Percentiles rank a stretch among this genome's conserved stretches.
Evolutionary conservation across 2,113 vertebrate species (phyloP).

Genomic region (Ceratotherium simum): DNA sequence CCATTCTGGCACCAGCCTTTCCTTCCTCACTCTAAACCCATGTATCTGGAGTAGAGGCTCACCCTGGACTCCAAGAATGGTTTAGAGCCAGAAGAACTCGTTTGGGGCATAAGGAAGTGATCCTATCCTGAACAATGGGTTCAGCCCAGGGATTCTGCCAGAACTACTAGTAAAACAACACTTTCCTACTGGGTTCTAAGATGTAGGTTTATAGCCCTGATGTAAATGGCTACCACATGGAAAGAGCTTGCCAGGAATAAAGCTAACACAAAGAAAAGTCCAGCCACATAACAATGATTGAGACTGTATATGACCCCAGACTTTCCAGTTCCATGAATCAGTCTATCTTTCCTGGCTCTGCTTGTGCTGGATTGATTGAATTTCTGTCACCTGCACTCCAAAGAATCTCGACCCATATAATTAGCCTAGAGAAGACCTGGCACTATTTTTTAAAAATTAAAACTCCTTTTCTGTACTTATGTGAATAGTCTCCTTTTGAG

Average conservation of each 20-base stretch:
- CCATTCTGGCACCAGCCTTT: background rate
- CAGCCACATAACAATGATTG: background rate
- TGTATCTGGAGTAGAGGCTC: background rate
- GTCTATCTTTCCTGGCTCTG: background rate
- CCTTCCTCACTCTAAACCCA: background rate
- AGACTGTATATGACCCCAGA: background rate
- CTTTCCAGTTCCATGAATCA: background rate
- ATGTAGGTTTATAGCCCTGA: background rate
- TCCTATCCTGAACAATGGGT: background rate
- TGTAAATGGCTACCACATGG: background rate
- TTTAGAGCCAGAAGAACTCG: background rate
- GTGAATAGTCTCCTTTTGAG: background rate
- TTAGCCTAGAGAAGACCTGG: background rate
- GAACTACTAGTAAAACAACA: background rate
- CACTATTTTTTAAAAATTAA: background rate
- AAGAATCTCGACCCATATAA: background rate
- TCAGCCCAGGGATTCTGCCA: background rate
- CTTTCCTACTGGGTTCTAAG: background rate
- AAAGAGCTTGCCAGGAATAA: background rate
- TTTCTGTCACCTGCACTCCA: constrained; percentile 14
- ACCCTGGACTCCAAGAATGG: background rate
- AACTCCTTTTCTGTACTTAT: background rate
- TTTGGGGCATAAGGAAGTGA: background rate
- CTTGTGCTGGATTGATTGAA: background rate
- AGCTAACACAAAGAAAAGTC: background rate